phyloP scores from a whole-genome alignment of 2,888 invertebrate genomes.

The Carabus problematicus region DNA sequence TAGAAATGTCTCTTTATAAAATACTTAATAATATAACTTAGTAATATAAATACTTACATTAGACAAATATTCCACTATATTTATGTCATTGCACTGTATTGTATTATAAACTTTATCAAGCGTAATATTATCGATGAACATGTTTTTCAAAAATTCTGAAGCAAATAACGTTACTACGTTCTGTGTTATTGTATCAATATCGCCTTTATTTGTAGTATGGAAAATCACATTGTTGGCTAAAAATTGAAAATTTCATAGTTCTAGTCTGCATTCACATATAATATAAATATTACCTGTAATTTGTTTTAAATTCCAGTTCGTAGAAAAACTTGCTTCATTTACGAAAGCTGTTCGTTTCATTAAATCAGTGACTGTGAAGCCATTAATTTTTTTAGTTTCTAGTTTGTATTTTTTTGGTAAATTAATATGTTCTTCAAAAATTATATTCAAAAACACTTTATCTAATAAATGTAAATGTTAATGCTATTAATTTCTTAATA shows the following conservation, averaged over 20 bases:
- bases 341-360: background rate
- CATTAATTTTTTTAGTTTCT: background rate
- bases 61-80: background rate
- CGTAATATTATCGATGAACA: background rate
- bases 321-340: background rate
- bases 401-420: background rate
- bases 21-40: no score
- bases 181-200: no score
- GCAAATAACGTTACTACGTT: no score
- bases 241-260: no score
- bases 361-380: background rate
- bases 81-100: background rate
- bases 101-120: background rate
- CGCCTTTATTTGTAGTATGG: no score
- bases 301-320: no score
- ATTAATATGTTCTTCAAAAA: background rate
- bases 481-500: background rate
- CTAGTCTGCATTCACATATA: no score
- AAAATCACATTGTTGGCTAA: no score
- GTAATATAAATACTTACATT: background rate
- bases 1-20: no score
- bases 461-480: background rate
- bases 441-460: background rate
- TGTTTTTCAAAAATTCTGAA: no score
- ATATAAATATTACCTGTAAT: no score